Evolutionary conservation across 2,797 vertebrate species (phyloP), one percentile per base, ranked within the genome.

Genomic region (Melanotaenia parkinsoni): DNA sequence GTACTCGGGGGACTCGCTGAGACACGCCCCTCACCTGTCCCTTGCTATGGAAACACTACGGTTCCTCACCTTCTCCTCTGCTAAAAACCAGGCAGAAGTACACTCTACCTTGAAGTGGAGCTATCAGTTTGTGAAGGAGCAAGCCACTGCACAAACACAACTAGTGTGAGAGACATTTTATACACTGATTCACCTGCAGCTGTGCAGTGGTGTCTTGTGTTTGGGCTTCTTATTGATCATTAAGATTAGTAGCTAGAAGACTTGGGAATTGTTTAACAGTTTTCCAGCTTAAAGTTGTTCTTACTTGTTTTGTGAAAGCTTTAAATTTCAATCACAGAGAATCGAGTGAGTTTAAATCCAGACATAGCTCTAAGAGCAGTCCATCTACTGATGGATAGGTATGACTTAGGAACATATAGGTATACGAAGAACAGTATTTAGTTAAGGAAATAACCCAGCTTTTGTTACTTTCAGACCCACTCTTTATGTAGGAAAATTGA

Each of bases 21-120:
- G 87, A 45, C 96, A 96, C 2, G 87, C 96, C 5, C 96, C 96
- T 0, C 97, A 98, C 86, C 94, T 98, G 85, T 97, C 96, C 0
- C 89, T 99, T 33, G 97, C 97, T 77, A 93, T 93, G 87, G 98
- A 99, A 84, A 99, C 97, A 0, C 90, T 99, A 56, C 97, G 96
- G 40, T 98, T 97, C 85, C 95, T 99, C n/a, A 96, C 96, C 7
- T 96, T 99, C 83, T 96, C 94, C 75, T 96, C 91, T 9, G 76
- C 88, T 71, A 80, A 45, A 16, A 64, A 85, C 54, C 86, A 81
- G 64, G 53, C 77, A 6, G 88, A 91, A 91, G 0, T 95, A 86
- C 87, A 95, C 94, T 85, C 91, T 0, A 95, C 96, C 12, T 76
- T 95, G 86, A 94, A 93, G 87, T 96, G 95, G 96, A 95, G 90